These are phyloP conservation scores for Nymphalis c-album DNA, from an alignment of 2,888 invertebrate species.

Conservation along the genomic window DNA sequence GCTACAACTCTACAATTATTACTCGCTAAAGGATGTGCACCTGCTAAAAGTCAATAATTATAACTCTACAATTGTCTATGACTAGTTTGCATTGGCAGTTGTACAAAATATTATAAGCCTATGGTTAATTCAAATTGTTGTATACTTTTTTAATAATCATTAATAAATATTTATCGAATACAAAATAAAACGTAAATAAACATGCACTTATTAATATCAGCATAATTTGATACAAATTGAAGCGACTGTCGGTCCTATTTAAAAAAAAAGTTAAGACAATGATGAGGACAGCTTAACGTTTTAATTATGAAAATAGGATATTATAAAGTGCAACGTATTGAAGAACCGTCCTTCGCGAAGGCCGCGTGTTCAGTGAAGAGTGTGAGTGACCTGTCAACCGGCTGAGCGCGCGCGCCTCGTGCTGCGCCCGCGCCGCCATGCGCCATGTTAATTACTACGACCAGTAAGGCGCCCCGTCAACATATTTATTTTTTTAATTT, in stretches of 20 bases:
- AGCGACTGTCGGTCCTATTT: constrained; percentile 2
- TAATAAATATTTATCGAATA: constrained; percentile 11
- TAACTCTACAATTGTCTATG: constrained; percentile 37
- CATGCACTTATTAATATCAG: constrained; percentile 3
- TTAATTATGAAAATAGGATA: constrained; percentile 35
- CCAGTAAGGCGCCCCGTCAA: constrained; percentile 74
- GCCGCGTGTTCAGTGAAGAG: constrained; percentile 56
- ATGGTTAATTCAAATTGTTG: not conserved
- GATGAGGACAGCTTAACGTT: constrained; percentile 24
- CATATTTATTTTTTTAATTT: constrained; percentile 67
- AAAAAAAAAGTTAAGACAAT: constrained; percentile 12
- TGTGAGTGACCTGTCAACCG: constrained; percentile 70
- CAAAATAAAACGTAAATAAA: constrained; percentile 1
- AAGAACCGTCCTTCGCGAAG: constrained; percentile 67
- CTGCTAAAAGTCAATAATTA: constrained; percentile 67
- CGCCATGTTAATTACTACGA: constrained; percentile 75
- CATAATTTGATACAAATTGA: constrained; percentile 30
- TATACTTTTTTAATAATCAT: not conserved
- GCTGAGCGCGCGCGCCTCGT: constrained; percentile 47
- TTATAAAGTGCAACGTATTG: constrained; percentile 45
- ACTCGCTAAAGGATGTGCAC: constrained; percentile 66
- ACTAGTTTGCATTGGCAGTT: constrained; percentile 35
- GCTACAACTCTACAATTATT: constrained; percentile 54
- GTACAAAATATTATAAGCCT: constrained; percentile 14
- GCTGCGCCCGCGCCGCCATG: constrained; percentile 55